Conservation (phyloP, 2,113 vertebrate species). For the Zeus faber region DNA sequence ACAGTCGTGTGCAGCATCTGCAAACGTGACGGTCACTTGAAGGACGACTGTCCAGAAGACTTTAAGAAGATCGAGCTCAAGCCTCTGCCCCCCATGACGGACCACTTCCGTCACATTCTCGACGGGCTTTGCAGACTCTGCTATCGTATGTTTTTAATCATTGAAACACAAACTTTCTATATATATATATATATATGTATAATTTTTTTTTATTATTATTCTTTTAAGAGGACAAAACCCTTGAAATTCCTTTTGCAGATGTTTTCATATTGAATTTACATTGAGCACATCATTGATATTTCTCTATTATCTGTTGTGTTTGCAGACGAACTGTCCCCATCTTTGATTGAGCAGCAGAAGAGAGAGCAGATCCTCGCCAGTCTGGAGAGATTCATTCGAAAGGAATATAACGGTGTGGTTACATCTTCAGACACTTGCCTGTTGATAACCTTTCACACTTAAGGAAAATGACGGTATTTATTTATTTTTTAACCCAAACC, state of each 20-base stretch:
- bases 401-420: constrained; percentile 94
- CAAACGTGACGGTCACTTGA: constrained; percentile 96
- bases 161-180: too few relatives aligned
- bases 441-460: too few relatives aligned
- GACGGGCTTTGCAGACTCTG: constrained; percentile 90
- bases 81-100: constrained; percentile 89
- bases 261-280: too few relatives aligned
- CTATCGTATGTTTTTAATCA: constrained; percentile 87
- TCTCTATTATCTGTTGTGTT: constrained; percentile 12
- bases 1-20: constrained; percentile 99
- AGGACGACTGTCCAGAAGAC: constrained; percentile 96
- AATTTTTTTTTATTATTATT: too few relatives aligned
- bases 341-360: constrained; percentile 87
- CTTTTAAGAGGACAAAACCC: too few relatives aligned
- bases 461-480: too few relatives aligned
- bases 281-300: too few relatives aligned
- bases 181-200: too few relatives aligned
- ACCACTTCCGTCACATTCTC: constrained; percentile 89
- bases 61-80: constrained; percentile 98
- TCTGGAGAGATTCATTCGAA: constrained; percentile 95
- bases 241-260: too few relatives aligned
- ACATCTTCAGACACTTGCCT: too few relatives aligned
- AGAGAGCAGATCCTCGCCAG: constrained; percentile 91
- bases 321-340: constrained; percentile 88
- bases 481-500: too few relatives aligned